phyloP scores from a whole-genome alignment of 2,888 invertebrate species.

The Idaea dimidiata region DNA sequence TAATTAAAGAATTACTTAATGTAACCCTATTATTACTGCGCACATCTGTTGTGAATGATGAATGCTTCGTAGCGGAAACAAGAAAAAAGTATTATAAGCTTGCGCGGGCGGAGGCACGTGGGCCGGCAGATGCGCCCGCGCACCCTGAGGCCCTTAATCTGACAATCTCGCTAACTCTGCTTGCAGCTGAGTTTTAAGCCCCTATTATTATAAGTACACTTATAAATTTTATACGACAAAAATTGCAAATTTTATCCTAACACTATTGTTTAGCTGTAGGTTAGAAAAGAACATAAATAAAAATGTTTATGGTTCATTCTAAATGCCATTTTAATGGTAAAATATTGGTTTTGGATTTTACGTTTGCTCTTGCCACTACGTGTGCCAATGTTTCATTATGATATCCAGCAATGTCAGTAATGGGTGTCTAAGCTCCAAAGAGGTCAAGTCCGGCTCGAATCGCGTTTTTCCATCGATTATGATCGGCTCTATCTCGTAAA shows the following conservation, averaged over 20 bases:
- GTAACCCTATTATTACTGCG: conserved; percentile 65
- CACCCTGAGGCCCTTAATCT: conserved; percentile 64
- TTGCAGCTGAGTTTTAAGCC: conserved; percentile 63
- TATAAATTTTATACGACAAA: conserved; percentile 34
- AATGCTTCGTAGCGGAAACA: conserved; percentile 62
- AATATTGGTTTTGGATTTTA: neutral
- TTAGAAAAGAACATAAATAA: neutral
- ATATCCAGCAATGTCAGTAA: conserved; percentile 8
- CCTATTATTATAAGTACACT: conserved; percentile 59
- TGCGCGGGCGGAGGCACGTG: conserved; percentile 73
- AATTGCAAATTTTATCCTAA: conserved; percentile 16
- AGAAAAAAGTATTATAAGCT: conserved; percentile 55
- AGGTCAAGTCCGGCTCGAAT: conserved; percentile 74
- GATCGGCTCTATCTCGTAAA: conserved; percentile 57
- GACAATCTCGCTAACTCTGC: conserved; percentile 53
- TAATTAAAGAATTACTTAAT: conserved; percentile 66
- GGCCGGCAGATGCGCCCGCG: conserved; percentile 74
- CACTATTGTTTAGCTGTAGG: conserved; percentile 6
- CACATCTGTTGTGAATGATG: conserved; percentile 73
- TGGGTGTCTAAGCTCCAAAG: conserved; percentile 47
- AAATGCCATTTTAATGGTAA: neutral
- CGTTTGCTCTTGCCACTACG: neutral
- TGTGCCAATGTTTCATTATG: neutral
- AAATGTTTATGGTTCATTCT: no score
- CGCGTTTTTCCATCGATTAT: conserved; percentile 73